phyloP scores from a whole-genome alignment of 1,140 invertebrate species.

The Trichomalopsis sarcophagae region DNA sequence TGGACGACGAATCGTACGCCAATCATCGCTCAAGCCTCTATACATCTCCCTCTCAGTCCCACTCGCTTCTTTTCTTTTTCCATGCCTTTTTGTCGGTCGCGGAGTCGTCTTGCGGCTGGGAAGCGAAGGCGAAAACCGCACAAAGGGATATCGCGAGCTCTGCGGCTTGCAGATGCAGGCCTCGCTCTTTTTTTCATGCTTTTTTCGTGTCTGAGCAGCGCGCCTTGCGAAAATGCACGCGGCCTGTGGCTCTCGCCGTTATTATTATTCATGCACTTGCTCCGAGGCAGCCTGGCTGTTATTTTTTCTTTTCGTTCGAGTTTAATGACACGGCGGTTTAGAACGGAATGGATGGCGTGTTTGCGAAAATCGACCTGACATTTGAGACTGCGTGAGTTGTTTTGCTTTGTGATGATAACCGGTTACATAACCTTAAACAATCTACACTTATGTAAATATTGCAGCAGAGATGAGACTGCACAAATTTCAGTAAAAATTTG shows the following conservation, averaged over 20 bases:
- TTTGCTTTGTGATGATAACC: too few relatives aligned
- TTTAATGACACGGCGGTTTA: background rate
- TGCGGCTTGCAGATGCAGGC: conserved; percentile 40
- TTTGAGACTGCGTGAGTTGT: background rate
- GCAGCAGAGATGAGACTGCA: too few relatives aligned
- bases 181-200: background rate
- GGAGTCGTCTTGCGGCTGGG: conserved; percentile 33
- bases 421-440: too few relatives aligned
- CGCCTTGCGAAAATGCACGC: background rate
- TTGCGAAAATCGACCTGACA: background rate
- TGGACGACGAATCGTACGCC: background rate
- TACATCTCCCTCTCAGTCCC: background rate
- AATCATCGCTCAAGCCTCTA: conserved; percentile 4
- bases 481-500: too few relatives aligned
- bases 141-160: conserved; percentile 48
- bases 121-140: conserved; percentile 47
- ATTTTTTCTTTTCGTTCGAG: background rate
- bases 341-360: background rate
- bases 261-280: conserved; percentile 27
- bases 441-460: too few relatives aligned
- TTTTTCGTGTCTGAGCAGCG: background rate
- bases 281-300: too few relatives aligned
- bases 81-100: conserved; percentile 25
- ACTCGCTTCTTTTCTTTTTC: background rate
- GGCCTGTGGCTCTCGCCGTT: background rate